These are phyloP conservation scores for Ascaphus truei DNA, from an alignment of 2,113 vertebrate genomes.

Conservation along the genomic window DNA sequence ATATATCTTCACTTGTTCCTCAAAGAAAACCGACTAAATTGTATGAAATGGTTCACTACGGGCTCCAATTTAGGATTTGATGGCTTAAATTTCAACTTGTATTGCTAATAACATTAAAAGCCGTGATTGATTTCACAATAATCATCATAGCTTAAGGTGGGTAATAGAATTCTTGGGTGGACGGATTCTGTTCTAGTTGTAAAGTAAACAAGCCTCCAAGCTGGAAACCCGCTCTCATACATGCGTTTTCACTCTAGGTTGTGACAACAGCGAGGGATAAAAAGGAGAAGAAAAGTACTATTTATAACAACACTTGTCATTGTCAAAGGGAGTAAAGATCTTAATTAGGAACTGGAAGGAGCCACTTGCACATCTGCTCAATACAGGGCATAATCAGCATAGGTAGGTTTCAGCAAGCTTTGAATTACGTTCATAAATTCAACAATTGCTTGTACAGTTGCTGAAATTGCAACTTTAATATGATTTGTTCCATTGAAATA, in stretches of 20 bases:
- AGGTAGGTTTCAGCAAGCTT: neutral
- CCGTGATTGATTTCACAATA: neutral
- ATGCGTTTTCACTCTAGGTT: neutral
- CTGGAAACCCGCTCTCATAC: neutral
- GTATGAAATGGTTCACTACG: no score
- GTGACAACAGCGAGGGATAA: neutral
- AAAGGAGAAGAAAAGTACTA: neutral
- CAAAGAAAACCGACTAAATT: no score
- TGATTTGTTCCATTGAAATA: no score
- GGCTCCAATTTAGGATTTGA: constrained; percentile 28
- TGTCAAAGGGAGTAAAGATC: neutral
- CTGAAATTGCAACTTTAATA: no score
- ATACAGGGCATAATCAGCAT: neutral
- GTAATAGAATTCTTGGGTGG: neutral
- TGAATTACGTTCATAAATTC: neutral
- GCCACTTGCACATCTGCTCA: neutral
- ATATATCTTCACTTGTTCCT: no score
- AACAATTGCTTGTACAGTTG: no score
- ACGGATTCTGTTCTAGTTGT: neutral
- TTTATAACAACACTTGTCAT: neutral
- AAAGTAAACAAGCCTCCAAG: neutral
- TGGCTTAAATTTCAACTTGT: constrained; percentile 7
- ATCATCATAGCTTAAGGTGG: neutral
- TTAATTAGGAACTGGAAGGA: neutral
- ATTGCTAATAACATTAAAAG: constrained; percentile 31